A percentile compares a stretch with the other conserved stretches of the same genome.
Conservation (phyloP, 2,797 vertebrate species). For the Botia kubotai region DNA sequence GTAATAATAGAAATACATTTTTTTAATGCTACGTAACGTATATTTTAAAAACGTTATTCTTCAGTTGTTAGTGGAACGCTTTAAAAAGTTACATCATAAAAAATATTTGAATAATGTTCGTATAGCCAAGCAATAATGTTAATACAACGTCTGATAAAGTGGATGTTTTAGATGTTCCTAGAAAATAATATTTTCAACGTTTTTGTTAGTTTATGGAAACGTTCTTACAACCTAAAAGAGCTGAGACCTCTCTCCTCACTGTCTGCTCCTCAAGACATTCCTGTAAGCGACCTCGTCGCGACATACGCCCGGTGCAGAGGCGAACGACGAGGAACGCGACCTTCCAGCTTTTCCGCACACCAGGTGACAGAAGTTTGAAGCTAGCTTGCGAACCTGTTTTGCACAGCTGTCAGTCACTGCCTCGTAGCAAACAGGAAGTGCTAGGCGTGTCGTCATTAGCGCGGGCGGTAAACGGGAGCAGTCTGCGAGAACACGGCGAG, state of each 20-base stretch:
- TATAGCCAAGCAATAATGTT: too few relatives aligned
- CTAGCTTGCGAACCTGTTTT: neutral
- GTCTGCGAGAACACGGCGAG: neutral
- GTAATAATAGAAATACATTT: too few relatives aligned
- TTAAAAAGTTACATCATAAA: too few relatives aligned
- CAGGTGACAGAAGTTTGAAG: neutral
- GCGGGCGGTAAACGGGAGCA: conserved; percentile 7
- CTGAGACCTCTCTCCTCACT: neutral
- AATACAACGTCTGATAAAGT: too few relatives aligned
- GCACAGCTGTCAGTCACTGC: conserved; percentile 35
- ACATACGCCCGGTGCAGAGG: neutral
- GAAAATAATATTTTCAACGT: too few relatives aligned
- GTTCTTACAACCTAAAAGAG: too few relatives aligned
- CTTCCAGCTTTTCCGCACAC: neutral
- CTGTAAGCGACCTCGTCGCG: neutral
- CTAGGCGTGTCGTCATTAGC: conserved; percentile 40
- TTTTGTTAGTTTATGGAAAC: too few relatives aligned
- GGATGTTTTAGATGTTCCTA: too few relatives aligned
- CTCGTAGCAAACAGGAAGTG: conserved; percentile 10
- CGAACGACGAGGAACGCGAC: neutral
- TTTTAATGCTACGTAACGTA: too few relatives aligned
- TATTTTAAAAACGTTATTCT: too few relatives aligned
- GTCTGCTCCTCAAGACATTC: conserved; percentile 9
- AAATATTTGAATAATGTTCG: too few relatives aligned
- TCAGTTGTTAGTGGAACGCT: too few relatives aligned